Conservation (phyloP, 2,113 vertebrate species). For the Corydoras maculifer region DNA sequence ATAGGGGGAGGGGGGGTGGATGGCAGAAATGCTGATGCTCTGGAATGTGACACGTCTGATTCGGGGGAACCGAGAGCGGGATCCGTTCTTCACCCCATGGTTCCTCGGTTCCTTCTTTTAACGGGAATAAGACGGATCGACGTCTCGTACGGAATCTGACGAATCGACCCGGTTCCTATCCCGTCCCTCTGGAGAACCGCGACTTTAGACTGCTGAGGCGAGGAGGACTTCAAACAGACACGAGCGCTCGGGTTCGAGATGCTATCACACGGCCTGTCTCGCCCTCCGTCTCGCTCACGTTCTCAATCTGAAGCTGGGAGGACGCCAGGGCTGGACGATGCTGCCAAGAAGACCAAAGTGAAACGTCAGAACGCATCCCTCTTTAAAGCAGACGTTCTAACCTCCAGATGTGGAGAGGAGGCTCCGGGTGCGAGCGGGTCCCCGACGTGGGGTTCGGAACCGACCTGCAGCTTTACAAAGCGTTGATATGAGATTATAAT, state of each 20-base stretch:
- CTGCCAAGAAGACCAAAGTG: constrained; percentile 42
- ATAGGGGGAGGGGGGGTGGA: too few species aligned
- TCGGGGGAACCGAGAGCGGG: too few species aligned
- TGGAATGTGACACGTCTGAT: too few species aligned
- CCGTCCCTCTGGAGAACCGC: constrained; percentile 30
- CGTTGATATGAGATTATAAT: too few species aligned
- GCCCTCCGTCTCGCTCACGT: constrained; percentile 3
- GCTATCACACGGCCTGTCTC: constrained; percentile 26
- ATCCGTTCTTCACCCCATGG: too few species aligned
- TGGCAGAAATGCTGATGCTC: too few species aligned
- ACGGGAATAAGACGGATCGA: background rate
- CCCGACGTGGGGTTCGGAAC: too few species aligned
- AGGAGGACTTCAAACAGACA: too few species aligned
- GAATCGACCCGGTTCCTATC: background rate
- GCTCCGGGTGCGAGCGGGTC: constrained; percentile 7
- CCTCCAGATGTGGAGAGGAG: constrained; percentile 40
- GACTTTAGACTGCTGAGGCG: constrained; percentile 31
- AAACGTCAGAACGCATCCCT: constrained; percentile 34
- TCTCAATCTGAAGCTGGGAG: constrained; percentile 29
- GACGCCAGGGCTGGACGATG: constrained; percentile 39
- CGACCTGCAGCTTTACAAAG: too few species aligned
- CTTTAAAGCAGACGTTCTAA: constrained; percentile 34
- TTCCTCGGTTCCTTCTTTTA: too few species aligned
- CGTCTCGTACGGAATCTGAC: background rate
- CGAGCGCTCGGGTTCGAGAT: constrained; percentile 54